Base-by-base conservation (phyloP, 2,797 vertebrate species). In the Karalla daura region DNA sequence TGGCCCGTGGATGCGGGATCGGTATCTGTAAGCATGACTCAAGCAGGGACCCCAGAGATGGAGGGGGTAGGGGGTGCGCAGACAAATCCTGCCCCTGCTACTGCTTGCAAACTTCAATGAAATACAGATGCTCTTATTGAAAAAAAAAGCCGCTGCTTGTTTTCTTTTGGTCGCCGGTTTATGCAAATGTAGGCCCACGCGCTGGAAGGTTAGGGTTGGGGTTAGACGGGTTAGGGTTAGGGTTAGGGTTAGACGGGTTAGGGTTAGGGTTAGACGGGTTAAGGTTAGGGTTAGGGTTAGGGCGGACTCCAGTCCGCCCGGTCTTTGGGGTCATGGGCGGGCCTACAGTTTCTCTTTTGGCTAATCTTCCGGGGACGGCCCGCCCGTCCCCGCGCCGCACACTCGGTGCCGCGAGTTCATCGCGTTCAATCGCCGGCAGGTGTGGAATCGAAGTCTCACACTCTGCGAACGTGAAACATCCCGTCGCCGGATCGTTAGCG, bases 21-120 rank as follows among this genome's bases (percentile, higher is more conserved):
- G 63, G 6, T 51, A 47, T 62, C 46, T 61, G 28, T 50, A 43
- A 67, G 14, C 32, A 39, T 9, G 41, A 41, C 39, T 66, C 8
- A n/a, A 47, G 43, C 46, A 74, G 54, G 32, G 35, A 13, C 39
- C 46, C 37, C 25, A 28, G 32, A 64, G 27, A n/a, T 14, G 53
- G 24, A 52, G 54, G 47, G 63, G 21, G 37, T 49, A 41, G 24
- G 50, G 54, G 47, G 63, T 25, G 37, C 45, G 37, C 6, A 64
- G 43, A 61, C 25, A 62, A 60, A 58, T 50, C 25, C 41, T n/a
- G n/a, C n/a, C n/a, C n/a, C 9, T 33, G 37, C 10, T 20, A 28
- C 33, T 64, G 28, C 30, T 63, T 25, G 7, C 24, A 65, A 62
- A 78, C 46, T n/a, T n/a, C n/a, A n/a, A n/a, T n/a, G n/a, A n/a